These are phyloP conservation scores for Sterrhoptilus dennistouni DNA, from an alignment of 2,113 vertebrate species.

Conservation along the genomic window DNA sequence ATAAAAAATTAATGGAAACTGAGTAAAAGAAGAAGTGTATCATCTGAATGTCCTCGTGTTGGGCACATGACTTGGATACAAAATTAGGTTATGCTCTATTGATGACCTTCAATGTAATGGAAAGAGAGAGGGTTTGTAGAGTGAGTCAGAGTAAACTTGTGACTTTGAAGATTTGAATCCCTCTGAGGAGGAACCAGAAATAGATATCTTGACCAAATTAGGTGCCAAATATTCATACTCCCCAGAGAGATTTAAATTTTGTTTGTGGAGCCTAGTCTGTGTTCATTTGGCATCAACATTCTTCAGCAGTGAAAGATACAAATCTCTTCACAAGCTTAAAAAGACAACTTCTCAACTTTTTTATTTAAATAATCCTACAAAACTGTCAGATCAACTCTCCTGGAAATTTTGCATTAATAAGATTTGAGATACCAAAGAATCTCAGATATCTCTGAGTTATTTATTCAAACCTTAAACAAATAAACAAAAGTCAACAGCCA, in stretches of 20 bases:
- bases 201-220: neutral
- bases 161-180: neutral
- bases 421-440: neutral
- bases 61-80: neutral
- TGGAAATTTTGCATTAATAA: neutral
- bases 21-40: neutral
- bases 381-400: neutral
- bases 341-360: neutral
- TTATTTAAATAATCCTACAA: neutral
- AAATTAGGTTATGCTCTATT: neutral
- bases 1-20: neutral
- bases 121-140: neutral
- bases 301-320: neutral
- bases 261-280: neutral
- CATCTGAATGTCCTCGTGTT: neutral
- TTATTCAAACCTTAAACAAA: neutral
- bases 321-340: neutral
- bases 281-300: neutral
- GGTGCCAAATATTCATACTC: neutral
- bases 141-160: neutral
- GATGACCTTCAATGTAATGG: neutral
- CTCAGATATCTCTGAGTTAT: neutral
- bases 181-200: neutral
- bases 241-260: constrained; percentile 13
- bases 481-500: neutral